Evolutionary conservation across 2,797 vertebrate species (phyloP).

Genomic region (Bradypus variegatus): DNA sequence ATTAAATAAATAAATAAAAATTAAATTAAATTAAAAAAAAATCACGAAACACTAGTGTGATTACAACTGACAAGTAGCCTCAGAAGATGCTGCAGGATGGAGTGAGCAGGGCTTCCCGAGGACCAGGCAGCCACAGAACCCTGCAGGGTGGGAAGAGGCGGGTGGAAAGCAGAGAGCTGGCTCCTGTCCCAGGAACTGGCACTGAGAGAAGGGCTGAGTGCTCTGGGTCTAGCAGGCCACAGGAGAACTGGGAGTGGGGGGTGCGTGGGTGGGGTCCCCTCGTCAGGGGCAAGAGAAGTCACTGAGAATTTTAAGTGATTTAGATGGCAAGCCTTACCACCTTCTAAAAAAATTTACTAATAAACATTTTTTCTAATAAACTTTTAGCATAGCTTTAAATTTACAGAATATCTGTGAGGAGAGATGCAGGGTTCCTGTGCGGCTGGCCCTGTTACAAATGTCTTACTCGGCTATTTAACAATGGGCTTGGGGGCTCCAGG

Average conservation of each 20-base stretch:
- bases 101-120: neutral
- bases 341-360: neutral
- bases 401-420: neutral
- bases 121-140: neutral
- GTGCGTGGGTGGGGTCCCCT: neutral
- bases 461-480: neutral
- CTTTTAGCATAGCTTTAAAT: constrained; percentile 19
- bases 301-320: neutral
- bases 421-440: neutral
- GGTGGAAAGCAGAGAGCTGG: neutral
- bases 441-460: neutral
- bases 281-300: neutral
- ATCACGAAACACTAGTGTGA: neutral
- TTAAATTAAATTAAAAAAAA: neutral
- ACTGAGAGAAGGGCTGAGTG: too few species aligned
- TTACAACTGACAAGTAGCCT: neutral
- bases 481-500: neutral
- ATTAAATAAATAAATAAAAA: neutral
- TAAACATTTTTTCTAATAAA: neutral
- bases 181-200: too few species aligned
- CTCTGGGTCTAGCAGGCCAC: neutral
- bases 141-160: neutral
- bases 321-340: neutral
- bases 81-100: neutral
- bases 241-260: neutral